phyloP scores from a whole-genome alignment of 2,113 vertebrate genomes.

The Pteruthius melanotis region DNA sequence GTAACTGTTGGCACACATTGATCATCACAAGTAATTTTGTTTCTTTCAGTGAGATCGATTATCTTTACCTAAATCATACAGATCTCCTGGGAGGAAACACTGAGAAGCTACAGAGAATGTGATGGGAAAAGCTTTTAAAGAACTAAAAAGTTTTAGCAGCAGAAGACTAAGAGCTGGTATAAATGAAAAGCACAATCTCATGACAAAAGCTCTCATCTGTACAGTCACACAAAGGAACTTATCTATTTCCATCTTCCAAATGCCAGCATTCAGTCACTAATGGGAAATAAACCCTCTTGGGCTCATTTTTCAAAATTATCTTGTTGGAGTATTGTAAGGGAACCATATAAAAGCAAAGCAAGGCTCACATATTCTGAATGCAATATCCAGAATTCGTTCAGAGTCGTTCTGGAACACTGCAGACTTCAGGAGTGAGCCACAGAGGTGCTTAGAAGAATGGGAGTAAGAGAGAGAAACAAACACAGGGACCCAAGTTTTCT shows the following conservation, averaged over 20 bases:
- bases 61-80: neutral
- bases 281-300: neutral
- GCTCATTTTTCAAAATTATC: neutral
- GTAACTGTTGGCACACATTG: neutral
- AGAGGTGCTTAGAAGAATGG: neutral
- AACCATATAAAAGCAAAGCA: neutral
- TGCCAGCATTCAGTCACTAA: neutral
- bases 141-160: neutral
- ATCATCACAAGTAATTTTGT: constrained; percentile 8
- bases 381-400: neutral
- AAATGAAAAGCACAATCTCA: neutral
- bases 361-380: neutral
- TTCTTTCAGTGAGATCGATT: constrained; percentile 32
- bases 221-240: neutral
- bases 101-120: neutral
- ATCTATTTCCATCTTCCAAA: neutral
- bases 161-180: neutral
- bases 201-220: neutral
- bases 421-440: neutral
- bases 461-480: neutral
- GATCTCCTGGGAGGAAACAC: neutral
- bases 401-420: neutral
- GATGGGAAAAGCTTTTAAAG: neutral
- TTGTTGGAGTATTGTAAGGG: neutral
- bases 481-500: neutral